Base-by-base conservation (phyloP, 1,140 invertebrate genomes). In the Drosophila ohnishii region DNA sequence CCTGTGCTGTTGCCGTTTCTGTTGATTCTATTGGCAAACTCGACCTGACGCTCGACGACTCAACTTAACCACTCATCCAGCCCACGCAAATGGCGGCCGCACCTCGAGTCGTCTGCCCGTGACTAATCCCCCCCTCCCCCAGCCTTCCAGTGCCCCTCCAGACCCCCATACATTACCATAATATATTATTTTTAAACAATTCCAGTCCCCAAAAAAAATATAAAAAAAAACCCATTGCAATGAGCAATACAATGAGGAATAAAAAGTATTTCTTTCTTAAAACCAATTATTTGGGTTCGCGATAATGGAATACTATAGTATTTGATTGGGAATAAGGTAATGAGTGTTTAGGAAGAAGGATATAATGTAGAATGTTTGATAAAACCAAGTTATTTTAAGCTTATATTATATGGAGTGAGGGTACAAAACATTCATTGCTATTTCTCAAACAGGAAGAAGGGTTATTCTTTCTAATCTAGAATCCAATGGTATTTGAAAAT, bases 21-120 rank as follows among this genome's bases (percentile, higher is more conserved):
- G 80, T 84, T 84, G 80, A 84, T 80, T 84, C 63, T 80, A 85
- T 85, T 80, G 75, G 62, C 80, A 73, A 77, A 47, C 64, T 42
- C 57, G 51, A 75, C 11, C 34, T 11, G 16, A 35, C 11, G 30
- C 59, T 39, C 72, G 44, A 60, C 78, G 35, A 70, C 59, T 28
- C 28, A 61, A 72, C 58, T 57, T 32, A 59, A 47, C 66, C 66
- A 72, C 55, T 50, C 66, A 59, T 57, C 72, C 78, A 80, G 51
- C 39, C 56, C 53, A 44, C 39, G 42, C 42, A 70, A 63, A 42
- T 64, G 65, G 32, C 35, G 53, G 53, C 69, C 69, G 66, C 69
- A 59, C 66, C 69, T 69, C 69, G 30, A 40, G 28, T 48, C 62
- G 64, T 67, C 64, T 67, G 64, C 35, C 51, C 69, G 57, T 71